Evolutionary conservation across 2,888 invertebrate species (phyloP), one percentile per base, ranked within the genome.

Genomic region (Hoplodrina blanda): DNA sequence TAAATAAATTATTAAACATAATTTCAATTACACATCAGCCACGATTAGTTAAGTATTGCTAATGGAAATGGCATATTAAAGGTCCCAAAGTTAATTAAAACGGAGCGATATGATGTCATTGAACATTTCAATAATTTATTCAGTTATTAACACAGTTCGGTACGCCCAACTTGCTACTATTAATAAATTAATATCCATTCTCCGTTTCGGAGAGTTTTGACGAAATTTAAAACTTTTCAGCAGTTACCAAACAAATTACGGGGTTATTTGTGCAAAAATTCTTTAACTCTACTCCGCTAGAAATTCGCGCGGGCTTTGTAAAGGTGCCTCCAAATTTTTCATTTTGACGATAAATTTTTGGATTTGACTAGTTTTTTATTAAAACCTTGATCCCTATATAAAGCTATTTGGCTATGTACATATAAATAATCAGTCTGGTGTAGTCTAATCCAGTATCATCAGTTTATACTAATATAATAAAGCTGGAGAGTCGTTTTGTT

Each of bases 181-280:
- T 75, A 60, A 69, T 73, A 75, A 78, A 67, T 75, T 67, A 73
- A 67, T 69, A 68, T 60, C 52, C 64, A 60, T 81, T 69, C 44
- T 33, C 53, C 52, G 8, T 69, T 77, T 79, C 30, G n/a, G 54
- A 68, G 61, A 37, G 59, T 49, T 71, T 83, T 70, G 52, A 60
- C 50, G 67, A 73, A 81, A 83, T 74, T 74, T 37, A 41, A 81
- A 78, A 78, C 72, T 78, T 79, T 81, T 30, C 59, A 46, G 10
- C 67, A 65, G 66, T 75, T 69, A 30, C 64, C 17, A 11, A 73
- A 73, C 70, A 76, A 81, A 73, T 66, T 73, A 69, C 59, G 30
- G 64, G 41, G 19, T 82, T 82, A 73, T 76, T 72, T 60, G 60
- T 49, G 50, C 33, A 59, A 69, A 76, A 82, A 49, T 20, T 49